Conservation (phyloP, 2,113 vertebrate species). For the Blennius ocellaris region DNA sequence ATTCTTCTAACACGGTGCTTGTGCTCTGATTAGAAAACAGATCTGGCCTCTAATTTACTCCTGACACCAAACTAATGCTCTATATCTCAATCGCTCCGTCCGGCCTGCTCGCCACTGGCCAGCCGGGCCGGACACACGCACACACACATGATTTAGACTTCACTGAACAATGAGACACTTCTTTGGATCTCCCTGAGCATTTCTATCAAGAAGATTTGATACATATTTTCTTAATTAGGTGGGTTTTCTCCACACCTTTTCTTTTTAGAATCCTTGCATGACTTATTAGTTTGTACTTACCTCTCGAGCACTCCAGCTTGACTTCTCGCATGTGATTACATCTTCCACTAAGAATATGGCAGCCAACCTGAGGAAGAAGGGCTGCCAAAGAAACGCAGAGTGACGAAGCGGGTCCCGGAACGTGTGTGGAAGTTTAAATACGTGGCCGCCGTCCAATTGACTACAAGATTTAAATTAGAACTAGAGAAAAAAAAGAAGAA, state of each 20-base stretch:
- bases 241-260: neutral
- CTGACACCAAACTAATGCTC: constrained; percentile 93
- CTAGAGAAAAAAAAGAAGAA: neutral
- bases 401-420: constrained; percentile 8
- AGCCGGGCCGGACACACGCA: constrained; percentile 58
- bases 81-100: constrained; percentile 88
- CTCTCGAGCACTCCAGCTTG: constrained; percentile 9
- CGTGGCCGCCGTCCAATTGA: neutral
- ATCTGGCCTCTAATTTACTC: constrained; percentile 95
- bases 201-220: too few species aligned
- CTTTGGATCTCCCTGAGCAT: too few species aligned
- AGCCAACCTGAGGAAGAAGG: constrained; percentile 20
- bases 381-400: neutral
- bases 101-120: constrained; percentile 61
- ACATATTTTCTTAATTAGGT: too few species aligned
- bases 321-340: constrained; percentile 11
- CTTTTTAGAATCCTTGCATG: constrained; percentile 1
- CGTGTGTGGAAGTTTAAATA: constrained; percentile 14
- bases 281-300: constrained; percentile 11
- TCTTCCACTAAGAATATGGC: constrained; percentile 19
- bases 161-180: too few species aligned
- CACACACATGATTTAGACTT: neutral
- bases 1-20: constrained; percentile 96
- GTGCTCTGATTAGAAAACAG: constrained; percentile 98
- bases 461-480: neutral